Evolutionary conservation across 2,888 invertebrate genomes (phyloP).

Genomic region (Synergus umbraculus): DNA sequence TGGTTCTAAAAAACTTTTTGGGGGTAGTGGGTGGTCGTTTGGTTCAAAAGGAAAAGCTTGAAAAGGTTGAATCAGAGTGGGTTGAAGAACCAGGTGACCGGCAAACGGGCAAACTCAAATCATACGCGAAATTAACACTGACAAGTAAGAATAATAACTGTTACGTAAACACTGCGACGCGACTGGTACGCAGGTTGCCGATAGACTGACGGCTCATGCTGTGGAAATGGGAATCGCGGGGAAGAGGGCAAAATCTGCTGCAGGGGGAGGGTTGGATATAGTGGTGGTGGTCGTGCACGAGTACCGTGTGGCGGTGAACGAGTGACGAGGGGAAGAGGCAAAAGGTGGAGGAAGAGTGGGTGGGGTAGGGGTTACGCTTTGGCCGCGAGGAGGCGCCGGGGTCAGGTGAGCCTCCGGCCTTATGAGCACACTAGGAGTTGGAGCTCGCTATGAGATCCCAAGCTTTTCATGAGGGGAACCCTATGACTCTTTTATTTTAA

Average conservation of each 20-base stretch:
- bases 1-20: background rate
- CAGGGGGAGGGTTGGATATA: slow-evolving; percentile 28
- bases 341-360: slow-evolving; percentile 13
- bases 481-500: slow-evolving; percentile 34
- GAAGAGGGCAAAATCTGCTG: slow-evolving; percentile 20
- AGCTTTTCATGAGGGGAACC: slow-evolving; percentile 33
- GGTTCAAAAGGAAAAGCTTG: slow-evolving; percentile 6
- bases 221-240: slow-evolving; percentile 12
- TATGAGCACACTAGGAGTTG: background rate
- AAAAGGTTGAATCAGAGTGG: background rate
- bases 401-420: slow-evolving; percentile 38
- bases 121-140: slow-evolving; percentile 64
- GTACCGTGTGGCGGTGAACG: slow-evolving; percentile 23
- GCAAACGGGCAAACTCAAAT: slow-evolving; percentile 10
- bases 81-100: slow-evolving; percentile 33
- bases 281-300: slow-evolving; percentile 33
- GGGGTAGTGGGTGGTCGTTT: background rate
- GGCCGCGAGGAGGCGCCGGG: slow-evolving; percentile 26
- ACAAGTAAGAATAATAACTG: slow-evolving; percentile 72
- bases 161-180: slow-evolving; percentile 75
- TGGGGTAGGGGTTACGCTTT: background rate
- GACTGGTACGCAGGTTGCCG: slow-evolving; percentile 76
- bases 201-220: slow-evolving; percentile 71
- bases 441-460: slow-evolving; percentile 15
- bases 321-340: slow-evolving; percentile 24